Evolutionary conservation across 2,888 invertebrate species (phyloP).

Genomic region (Blastobasis lacticolella): DNA sequence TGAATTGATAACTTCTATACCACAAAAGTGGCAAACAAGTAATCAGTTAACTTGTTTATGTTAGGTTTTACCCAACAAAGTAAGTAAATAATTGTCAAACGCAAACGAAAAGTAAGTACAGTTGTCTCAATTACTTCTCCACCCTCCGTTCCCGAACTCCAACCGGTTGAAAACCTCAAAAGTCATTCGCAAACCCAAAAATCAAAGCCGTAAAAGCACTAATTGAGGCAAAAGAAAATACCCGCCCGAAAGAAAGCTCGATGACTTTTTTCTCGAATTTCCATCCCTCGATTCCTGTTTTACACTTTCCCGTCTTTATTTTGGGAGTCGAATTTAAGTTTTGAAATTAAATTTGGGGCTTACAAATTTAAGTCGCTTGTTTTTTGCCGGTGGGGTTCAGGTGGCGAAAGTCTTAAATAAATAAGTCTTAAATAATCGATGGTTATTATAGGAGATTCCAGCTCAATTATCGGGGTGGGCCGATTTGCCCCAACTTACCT

Average conservation of each 20-base stretch:
- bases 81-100: no score
- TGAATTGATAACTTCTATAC: no score
- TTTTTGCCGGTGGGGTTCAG: conserved; percentile 35
- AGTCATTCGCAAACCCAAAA: no score
- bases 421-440: conserved; percentile 40
- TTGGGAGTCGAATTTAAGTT: neutral
- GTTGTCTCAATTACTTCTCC: no score
- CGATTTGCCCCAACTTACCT: conserved; percentile 5
- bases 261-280: conserved; percentile 19
- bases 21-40: no score
- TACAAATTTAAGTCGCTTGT: neutral
- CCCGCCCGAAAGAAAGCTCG: conserved; percentile 23
- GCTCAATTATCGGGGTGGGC: conserved; percentile 49
- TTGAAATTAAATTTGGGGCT: neutral
- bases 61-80: no score
- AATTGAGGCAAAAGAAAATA: conserved; percentile 17
- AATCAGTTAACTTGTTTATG: no score
- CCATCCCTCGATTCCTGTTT: conserved; percentile 15
- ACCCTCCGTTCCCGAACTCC: no score
- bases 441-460: conserved; percentile 47
- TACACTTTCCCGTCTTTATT: neutral
- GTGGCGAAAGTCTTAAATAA: conserved; percentile 63
- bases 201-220: neutral
- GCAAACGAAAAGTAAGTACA: no score
- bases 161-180: no score